A percentile compares a stretch with the other conserved stretches of the same genome.
phyloP scores from a whole-genome alignment of 2,113 vertebrate genomes.

The Illadopsis cleaveri region DNA sequence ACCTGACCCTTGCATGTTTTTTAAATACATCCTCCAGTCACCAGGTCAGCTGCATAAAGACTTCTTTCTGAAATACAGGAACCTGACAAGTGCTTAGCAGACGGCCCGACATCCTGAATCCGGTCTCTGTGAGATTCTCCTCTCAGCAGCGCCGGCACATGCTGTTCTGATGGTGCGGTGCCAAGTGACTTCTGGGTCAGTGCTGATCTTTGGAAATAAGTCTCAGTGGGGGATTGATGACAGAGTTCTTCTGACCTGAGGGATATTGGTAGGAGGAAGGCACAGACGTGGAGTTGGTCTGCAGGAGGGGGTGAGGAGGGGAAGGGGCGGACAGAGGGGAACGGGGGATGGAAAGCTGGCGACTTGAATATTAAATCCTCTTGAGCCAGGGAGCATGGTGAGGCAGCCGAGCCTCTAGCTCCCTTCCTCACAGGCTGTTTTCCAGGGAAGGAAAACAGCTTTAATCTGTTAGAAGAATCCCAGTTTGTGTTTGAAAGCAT shows the following conservation, averaged over 20 bases:
- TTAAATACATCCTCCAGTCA: slow-evolving; percentile 47
- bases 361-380: slow-evolving; percentile 45
- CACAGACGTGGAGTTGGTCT: slow-evolving; percentile 13
- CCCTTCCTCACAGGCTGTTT: slow-evolving; percentile 21
- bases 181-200: slow-evolving; percentile 70
- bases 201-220: slow-evolving; percentile 72
- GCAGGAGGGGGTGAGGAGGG: not conserved
- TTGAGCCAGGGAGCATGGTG: not conserved
- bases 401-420: not conserved
- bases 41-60: not conserved
- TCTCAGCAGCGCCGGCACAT: slow-evolving; percentile 31
- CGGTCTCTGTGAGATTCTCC: slow-evolving; percentile 51
- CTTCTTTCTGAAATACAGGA: slow-evolving; percentile 40
- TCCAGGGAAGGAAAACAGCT: slow-evolving; percentile 43
- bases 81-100: slow-evolving; percentile 65
- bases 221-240: slow-evolving; percentile 66
- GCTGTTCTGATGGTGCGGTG: slow-evolving; percentile 56
- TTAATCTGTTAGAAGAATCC: slow-evolving; percentile 52
- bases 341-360: not conserved
- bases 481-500: slow-evolving; percentile 55
- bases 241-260: slow-evolving; percentile 67
- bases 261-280: slow-evolving; percentile 56
- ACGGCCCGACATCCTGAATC: slow-evolving; percentile 54
- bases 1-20: not conserved
- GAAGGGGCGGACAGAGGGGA: not conserved